These are phyloP conservation scores for Oenanthe melanoleuca DNA, from an alignment of 2,113 vertebrate species.

Conservation along the genomic window DNA sequence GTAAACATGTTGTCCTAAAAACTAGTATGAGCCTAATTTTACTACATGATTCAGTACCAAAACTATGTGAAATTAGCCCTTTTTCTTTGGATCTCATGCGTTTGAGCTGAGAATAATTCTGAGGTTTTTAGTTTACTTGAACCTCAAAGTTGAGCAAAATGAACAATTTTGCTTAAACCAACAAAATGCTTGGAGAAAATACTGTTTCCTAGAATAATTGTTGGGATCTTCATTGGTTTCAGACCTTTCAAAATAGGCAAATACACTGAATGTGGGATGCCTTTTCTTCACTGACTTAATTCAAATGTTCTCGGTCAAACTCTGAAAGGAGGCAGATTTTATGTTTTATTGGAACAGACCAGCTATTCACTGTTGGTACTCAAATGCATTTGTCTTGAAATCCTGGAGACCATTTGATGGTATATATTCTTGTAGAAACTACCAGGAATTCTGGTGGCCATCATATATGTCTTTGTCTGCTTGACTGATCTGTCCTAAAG, in stretches of 20 bases:
- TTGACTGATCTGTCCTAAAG: not conserved
- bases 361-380: not conserved
- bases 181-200: not conserved
- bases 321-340: not conserved
- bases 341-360: not conserved
- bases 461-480: not conserved
- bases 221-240: not conserved
- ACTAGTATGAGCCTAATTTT: not conserved
- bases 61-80: constrained; percentile 16
- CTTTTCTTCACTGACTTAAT: not conserved
- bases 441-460: not conserved
- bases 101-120: constrained; percentile 4
- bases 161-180: not conserved
- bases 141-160: not conserved
- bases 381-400: not conserved
- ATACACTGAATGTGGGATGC: not conserved
- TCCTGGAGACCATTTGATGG: not conserved
- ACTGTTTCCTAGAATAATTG: not conserved
- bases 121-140: constrained; percentile 9
- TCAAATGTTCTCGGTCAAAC: not conserved
- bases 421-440: not conserved
- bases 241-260: not conserved
- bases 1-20: constrained; percentile 18
- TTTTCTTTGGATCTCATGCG: not conserved
- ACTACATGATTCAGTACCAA: constrained; percentile 11